Conservation (phyloP, 2,797 vertebrate genomes). For the Yasuhikotakia modesta region DNA sequence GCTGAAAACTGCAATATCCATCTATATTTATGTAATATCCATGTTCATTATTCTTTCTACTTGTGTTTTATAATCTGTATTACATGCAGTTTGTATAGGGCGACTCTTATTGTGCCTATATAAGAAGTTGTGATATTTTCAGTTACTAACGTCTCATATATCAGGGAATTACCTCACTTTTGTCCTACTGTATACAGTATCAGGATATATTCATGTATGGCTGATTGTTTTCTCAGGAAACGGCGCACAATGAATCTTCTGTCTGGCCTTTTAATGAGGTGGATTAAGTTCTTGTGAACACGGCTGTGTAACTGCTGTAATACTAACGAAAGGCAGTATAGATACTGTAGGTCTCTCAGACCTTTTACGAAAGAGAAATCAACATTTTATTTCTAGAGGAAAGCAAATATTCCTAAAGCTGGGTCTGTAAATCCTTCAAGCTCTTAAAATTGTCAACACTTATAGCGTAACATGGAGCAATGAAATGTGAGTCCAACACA, state of each 20-base stretch:
- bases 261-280: constrained; percentile 23
- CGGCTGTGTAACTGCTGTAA: constrained; percentile 1
- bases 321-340: not conserved
- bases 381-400: not conserved
- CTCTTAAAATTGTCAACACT: constrained; percentile 13
- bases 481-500: constrained; percentile 18
- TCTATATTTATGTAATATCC: too few species aligned
- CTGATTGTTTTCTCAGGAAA: constrained; percentile 20
- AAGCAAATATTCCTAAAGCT: constrained; percentile 4
- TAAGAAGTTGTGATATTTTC: not conserved
- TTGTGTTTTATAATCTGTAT: too few species aligned
- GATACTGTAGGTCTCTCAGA: not conserved
- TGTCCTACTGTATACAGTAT: constrained; percentile 11
- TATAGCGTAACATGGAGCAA: constrained; percentile 11
- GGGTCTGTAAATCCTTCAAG: not conserved
- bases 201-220: not conserved
- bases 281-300: constrained; percentile 17
- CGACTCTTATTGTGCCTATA: constrained; percentile 18
- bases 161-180: constrained; percentile 25
- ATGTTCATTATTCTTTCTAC: too few species aligned
- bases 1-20: too few species aligned
- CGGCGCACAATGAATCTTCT: constrained; percentile 36
- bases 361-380: not conserved
- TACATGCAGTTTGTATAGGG: not conserved
- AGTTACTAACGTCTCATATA: constrained; percentile 23